These are phyloP conservation scores for Antheraea pernyi DNA, from an alignment of 1,140 invertebrate genomes.

Conservation along the genomic window DNA sequence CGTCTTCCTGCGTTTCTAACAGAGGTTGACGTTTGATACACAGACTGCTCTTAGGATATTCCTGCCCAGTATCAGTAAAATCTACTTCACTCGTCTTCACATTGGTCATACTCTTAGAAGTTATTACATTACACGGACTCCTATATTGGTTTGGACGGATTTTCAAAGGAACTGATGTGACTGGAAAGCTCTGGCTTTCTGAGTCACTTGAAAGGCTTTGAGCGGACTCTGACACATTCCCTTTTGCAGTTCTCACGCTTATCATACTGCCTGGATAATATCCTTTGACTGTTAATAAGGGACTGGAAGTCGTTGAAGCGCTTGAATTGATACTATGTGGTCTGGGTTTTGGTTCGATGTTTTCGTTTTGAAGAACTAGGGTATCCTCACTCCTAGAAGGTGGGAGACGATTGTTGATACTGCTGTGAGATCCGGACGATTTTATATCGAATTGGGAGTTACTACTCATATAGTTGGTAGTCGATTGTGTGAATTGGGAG, in stretches of 20 bases:
- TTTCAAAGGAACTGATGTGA: constrained; percentile 69
- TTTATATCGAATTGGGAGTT: constrained; percentile 70
- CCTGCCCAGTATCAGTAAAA: constrained; percentile 67
- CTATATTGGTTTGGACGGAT: constrained; percentile 72
- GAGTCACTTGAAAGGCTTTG: constrained; percentile 83
- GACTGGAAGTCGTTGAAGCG: constrained; percentile 84
- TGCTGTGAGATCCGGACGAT: constrained; percentile 54
- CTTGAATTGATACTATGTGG: constrained; percentile 77
- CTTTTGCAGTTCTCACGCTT: constrained; percentile 79
- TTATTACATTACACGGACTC: constrained; percentile 57
- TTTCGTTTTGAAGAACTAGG: constrained; percentile 81
- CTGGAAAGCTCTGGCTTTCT: constrained; percentile 78
- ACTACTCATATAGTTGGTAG: constrained; percentile 71
- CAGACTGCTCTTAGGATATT: constrained; percentile 51
- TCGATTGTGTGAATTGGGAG: constrained; percentile 77
- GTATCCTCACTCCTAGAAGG: constrained; percentile 90
- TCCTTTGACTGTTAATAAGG: constrained; percentile 81
- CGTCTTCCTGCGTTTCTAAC: constrained; percentile 61
- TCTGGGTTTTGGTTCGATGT: constrained; percentile 74
- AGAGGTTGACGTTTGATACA: constrained; percentile 58
- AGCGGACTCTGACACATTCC: constrained; percentile 77
- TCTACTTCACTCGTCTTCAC: constrained; percentile 71
- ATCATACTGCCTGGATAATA: constrained; percentile 81
- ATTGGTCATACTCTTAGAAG: constrained; percentile 81
- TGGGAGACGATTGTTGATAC: constrained; percentile 78